A percentile compares a stretch with the other conserved stretches of the same genome.
Conservation (phyloP, 1,140 invertebrate species). For the Cephus cinctus region DNA sequence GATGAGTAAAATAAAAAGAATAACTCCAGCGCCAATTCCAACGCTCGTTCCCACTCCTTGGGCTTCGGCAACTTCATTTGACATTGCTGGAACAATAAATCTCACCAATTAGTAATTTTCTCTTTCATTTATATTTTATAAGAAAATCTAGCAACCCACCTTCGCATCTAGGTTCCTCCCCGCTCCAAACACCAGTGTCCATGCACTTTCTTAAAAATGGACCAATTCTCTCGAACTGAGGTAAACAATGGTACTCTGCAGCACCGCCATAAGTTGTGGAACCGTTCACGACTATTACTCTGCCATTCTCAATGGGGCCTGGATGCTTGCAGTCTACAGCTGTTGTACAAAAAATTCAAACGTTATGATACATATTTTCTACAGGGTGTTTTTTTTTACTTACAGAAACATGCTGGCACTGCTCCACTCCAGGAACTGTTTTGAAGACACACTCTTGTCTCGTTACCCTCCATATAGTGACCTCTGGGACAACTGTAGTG, state of each 20-base stretch:
- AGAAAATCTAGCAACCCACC: slow-evolving; percentile 43
- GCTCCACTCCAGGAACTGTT: slow-evolving; percentile 82
- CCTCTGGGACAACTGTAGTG: slow-evolving; percentile 82
- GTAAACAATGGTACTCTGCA: slow-evolving; percentile 86
- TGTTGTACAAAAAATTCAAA: slow-evolving; percentile 49
- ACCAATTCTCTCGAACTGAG: slow-evolving; percentile 78
- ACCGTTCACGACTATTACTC: slow-evolving; percentile 82
- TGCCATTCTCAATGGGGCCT: slow-evolving; percentile 75
- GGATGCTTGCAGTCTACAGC: slow-evolving; percentile 83
- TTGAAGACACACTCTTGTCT: slow-evolving; percentile 71
- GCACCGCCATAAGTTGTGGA: slow-evolving; percentile 78
- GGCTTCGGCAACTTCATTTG: slow-evolving; percentile 61
- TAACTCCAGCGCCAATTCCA: slow-evolving; percentile 75
- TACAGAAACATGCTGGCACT: slow-evolving; percentile 79
- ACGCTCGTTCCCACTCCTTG: slow-evolving; percentile 75
- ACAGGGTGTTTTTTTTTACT: too few relatives aligned
- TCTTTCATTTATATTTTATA: background rate
- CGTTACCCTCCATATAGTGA: slow-evolving; percentile 76
- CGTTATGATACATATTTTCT: too few relatives aligned
- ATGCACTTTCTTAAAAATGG: slow-evolving; percentile 80
- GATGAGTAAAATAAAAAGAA: slow-evolving; percentile 73
- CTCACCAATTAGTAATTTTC: background rate
- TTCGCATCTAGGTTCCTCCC: slow-evolving; percentile 76
- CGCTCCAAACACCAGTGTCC: slow-evolving; percentile 81
- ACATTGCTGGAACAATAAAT: slow-evolving; percentile 48